Conservation (phyloP, 2,797 vertebrate genomes). For the Spheniscus humboldti region DNA sequence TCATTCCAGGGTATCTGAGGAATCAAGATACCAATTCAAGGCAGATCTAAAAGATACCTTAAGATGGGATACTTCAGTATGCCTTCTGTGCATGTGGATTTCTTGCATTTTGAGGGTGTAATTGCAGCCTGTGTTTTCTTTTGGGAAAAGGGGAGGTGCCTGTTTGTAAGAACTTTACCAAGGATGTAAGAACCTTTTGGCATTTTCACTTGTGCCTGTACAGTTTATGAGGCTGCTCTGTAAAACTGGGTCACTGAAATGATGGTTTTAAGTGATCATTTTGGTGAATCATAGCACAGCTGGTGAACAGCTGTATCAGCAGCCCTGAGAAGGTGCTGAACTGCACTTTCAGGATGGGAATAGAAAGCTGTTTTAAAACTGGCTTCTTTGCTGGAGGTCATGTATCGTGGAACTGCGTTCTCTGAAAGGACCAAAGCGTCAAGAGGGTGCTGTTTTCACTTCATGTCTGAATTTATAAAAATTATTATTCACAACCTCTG, state of each 20-base stretch:
- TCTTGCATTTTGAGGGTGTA: neutral
- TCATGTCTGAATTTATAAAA: neutral
- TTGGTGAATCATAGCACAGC: slow-evolving; percentile 16
- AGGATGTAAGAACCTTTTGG: neutral
- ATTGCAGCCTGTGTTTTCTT: neutral
- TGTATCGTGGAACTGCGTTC: neutral
- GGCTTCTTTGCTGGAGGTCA: neutral
- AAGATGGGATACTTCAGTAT: neutral
- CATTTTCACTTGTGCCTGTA: neutral
- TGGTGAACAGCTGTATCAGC: slow-evolving; percentile 59
- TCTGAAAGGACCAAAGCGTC: neutral
- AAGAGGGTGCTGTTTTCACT: neutral
- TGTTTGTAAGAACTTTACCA: neutral
- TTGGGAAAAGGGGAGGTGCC: neutral
- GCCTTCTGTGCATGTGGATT: neutral
- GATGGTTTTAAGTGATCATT: slow-evolving; percentile 20
- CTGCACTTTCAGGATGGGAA: neutral
- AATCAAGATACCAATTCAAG: neutral
- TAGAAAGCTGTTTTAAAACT: slow-evolving; percentile 2
- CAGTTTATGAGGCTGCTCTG: neutral
- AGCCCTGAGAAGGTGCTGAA: slow-evolving; percentile 31
- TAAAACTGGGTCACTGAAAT: slow-evolving; percentile 14
- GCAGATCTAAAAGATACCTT: neutral
- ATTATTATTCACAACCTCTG: neutral
- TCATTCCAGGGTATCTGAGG: neutral